phyloP scores from a whole-genome alignment of 2,888 invertebrate genomes.

The Coenonympha arcania region DNA sequence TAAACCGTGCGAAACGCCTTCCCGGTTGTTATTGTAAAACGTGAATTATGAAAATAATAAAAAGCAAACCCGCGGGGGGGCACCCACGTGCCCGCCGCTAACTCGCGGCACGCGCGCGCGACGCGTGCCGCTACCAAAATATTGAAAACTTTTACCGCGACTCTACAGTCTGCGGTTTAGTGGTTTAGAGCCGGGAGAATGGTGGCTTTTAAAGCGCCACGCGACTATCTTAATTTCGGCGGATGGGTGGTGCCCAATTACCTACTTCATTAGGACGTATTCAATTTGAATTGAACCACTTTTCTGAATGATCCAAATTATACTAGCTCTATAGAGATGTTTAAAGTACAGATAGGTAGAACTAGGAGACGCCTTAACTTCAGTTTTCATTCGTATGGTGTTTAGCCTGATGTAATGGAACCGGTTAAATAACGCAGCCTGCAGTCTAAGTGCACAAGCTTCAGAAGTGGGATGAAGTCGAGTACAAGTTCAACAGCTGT shows the following conservation, averaged over 20 bases:
- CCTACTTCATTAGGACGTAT: slow-evolving; percentile 14
- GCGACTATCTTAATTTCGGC: slow-evolving; percentile 58
- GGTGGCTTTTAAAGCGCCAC: slow-evolving; percentile 55
- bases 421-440: no score
- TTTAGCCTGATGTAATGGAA: no score
- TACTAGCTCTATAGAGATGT: no score
- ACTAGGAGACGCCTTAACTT: no score
- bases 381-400: no score
- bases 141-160: slow-evolving; percentile 70
- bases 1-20: slow-evolving; percentile 74
- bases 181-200: slow-evolving; percentile 32
- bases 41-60: slow-evolving; percentile 75
- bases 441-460: no score
- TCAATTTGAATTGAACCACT: not conserved
- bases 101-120: slow-evolving; percentile 57
- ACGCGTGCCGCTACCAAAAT: slow-evolving; percentile 65
- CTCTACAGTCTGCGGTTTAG: no score
- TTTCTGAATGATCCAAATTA: no score
- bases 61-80: slow-evolving; percentile 67
- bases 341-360: no score
- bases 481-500: no score
- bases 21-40: slow-evolving; percentile 71
- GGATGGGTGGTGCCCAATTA: slow-evolving; percentile 43
- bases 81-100: no score
- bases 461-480: no score